These are phyloP conservation scores for Apantesis nais DNA, from an alignment of 2,888 invertebrate species.

Conservation along the genomic window DNA sequence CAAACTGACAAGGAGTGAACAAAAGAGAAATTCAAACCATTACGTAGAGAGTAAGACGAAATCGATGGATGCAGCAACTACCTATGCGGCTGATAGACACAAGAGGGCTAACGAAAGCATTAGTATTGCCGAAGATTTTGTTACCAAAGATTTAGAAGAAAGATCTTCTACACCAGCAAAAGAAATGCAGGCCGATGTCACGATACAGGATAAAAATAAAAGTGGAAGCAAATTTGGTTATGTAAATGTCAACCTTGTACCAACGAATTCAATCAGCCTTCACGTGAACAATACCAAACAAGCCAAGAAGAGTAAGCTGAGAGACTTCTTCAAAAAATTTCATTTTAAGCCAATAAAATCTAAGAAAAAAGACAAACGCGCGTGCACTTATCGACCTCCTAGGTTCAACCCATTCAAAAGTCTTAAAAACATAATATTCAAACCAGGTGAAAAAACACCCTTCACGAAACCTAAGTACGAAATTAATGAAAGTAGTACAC, in stretches of 20 bases:
- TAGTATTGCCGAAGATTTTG: conserved; percentile 14
- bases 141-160: conserved; percentile 20
- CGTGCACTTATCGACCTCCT: conserved; percentile 34
- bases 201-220: conserved; percentile 14
- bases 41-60: not conserved
- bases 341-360: conserved; percentile 37
- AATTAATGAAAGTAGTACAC: not conserved
- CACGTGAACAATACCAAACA: conserved; percentile 30
- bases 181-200: conserved; percentile 6
- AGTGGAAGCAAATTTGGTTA: conserved; percentile 46
- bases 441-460: not conserved
- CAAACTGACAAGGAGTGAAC: conserved; percentile 26
- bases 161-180: conserved; percentile 17
- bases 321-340: conserved; percentile 52
- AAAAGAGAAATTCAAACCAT: conserved; percentile 10
- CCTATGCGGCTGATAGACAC: not conserved
- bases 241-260: conserved; percentile 55
- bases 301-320: conserved; percentile 41
- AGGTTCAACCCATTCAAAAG: conserved; percentile 63
- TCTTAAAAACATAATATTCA: conserved; percentile 56
- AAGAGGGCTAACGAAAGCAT: conserved; percentile 21
- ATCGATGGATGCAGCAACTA: conserved; percentile 2
- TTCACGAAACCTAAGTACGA: not conserved
- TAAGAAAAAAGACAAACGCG: conserved; percentile 30
- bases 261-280: conserved; percentile 54